Evolutionary conservation across 2,113 vertebrate species (phyloP), one percentile per base, ranked within the genome.

Genomic region (Epinephelus fuscoguttatus): DNA sequence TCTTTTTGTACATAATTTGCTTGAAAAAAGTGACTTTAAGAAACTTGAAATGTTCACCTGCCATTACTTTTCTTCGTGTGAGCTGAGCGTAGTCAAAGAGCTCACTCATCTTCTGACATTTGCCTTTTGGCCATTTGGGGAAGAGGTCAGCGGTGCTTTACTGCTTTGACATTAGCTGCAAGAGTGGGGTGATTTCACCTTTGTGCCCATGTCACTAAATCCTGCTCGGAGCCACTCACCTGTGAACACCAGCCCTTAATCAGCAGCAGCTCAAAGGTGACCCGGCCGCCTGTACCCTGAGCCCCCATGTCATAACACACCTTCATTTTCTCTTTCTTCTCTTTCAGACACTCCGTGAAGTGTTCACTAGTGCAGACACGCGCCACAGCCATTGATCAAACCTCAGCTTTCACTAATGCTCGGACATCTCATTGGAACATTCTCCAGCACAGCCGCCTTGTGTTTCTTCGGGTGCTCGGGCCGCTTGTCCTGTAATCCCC

Each of bases 281-380:
- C 91, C 84, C 60, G 11, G 59, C 79, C 72, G 55, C 85, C 45
- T 57, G 74, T 84, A 91, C 88, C 89, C 75, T 70, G 33, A 91
- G 91, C 86, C 78, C 42, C 45, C 49, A 73, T 93, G 91, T 94
- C 91, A 93, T 42, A 91, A 91, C 91, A 93, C 93, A 90, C 89
- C 89, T 81, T 82, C 42, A 42, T 90, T 89, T 84, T 88, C 82
- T 79, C 89, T 90, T 84, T 90, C 81, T 89, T 81, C 86, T 83
- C 66, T 47, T 27, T 78, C 75, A 88, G 84, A 84, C 30, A 1
- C 79, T 81, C 71, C 21, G 33, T 79, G 25, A 91, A 91, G 88
- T 76, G 75, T 33, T 90, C 84, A 45, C 93, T 79, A 91, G 94
- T 93, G 92, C 92, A 88, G 94, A 95, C 93, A 94, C 87, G 91